A percentile compares a stretch with the other conserved stretches of the same genome.
Conservation (phyloP, 2,888 invertebrate species). For the Drosophila gaucha region DNA sequence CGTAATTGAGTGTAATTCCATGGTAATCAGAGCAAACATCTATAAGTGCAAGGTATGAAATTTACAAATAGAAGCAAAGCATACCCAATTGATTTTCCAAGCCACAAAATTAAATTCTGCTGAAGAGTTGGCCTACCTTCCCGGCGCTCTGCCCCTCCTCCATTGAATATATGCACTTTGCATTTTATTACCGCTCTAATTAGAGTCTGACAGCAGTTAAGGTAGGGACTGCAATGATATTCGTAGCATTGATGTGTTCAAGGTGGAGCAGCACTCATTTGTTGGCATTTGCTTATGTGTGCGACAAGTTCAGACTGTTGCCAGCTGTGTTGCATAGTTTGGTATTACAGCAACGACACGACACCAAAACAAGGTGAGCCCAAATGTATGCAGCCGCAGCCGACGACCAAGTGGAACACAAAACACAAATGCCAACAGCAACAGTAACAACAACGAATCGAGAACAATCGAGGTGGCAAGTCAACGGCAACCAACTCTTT, state of each 20-base stretch:
- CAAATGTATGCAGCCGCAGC: conserved; percentile 40
- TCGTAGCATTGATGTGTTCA: conserved; percentile 44
- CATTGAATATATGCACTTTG: conserved; percentile 38
- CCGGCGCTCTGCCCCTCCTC: background rate
- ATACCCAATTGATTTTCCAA: conserved; percentile 30
- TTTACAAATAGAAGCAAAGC: conserved; percentile 18
- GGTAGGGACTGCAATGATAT: background rate
- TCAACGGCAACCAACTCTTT: conserved; percentile 53
- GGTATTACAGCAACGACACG: conserved; percentile 42
- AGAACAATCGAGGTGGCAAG: conserved; percentile 34
- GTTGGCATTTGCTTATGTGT: conserved; percentile 19
- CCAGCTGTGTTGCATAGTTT: conserved; percentile 44
- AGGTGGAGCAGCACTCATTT: conserved; percentile 48
- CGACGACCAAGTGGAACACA: conserved; percentile 31
- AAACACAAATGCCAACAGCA: conserved; percentile 27
- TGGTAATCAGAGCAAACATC: conserved; percentile 53
- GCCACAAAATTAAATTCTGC: conserved; percentile 34
- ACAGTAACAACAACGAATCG: background rate
- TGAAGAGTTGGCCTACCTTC: background rate
- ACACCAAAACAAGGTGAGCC: conserved; percentile 50
- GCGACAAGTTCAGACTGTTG: conserved; percentile 17
- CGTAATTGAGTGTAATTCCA: conserved; percentile 50
- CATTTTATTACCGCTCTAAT: conserved; percentile 79
- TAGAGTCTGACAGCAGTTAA: conserved; percentile 58
- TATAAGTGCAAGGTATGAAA: conserved; percentile 26